Percentiles rank a stretch among this genome's conserved stretches.
These are phyloP conservation scores for Bubalus kerabau DNA, from an alignment of 2,113 vertebrate species.

Conservation along the genomic window DNA sequence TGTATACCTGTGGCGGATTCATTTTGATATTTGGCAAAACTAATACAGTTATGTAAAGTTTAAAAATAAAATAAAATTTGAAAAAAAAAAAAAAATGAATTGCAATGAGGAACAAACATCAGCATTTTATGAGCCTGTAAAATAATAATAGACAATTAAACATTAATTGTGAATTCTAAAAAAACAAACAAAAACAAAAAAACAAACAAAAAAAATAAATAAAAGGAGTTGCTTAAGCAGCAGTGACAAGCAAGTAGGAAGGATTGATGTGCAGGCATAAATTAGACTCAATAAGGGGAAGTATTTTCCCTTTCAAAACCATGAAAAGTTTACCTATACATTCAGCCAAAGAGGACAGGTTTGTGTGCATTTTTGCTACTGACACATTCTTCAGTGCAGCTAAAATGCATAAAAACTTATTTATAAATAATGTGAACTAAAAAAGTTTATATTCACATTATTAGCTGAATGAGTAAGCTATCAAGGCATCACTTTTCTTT, in stretches of 20 bases:
- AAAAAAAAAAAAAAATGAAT: too few relatives aligned
- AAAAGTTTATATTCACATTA: constrained; percentile 2
- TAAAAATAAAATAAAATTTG: too few relatives aligned
- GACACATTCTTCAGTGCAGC: background rate
- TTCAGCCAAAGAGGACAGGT: background rate
- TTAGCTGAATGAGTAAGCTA: background rate
- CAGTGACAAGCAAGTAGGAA: constrained; percentile 23
- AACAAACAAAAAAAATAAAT: background rate
- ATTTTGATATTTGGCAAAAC: too few relatives aligned
- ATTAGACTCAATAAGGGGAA: background rate
- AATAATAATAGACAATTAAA: too few relatives aligned
- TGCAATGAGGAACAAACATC: too few relatives aligned
- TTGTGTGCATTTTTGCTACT: background rate
- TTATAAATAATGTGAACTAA: background rate
- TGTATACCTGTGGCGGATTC: too few relatives aligned
- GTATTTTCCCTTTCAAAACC: constrained; percentile 10
- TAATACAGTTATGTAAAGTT: too few relatives aligned
- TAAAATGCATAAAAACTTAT: constrained; percentile 29
- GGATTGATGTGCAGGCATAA: background rate
- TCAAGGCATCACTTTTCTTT: constrained; percentile 14
- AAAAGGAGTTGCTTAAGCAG: constrained; percentile 1
- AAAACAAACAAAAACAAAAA: too few relatives aligned
- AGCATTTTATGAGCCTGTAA: too few relatives aligned
- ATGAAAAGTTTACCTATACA: background rate
- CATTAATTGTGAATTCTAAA: too few relatives aligned